Evolutionary conservation across 2,888 invertebrate genomes (phyloP).

Genomic region (Strigamia maritima): DNA sequence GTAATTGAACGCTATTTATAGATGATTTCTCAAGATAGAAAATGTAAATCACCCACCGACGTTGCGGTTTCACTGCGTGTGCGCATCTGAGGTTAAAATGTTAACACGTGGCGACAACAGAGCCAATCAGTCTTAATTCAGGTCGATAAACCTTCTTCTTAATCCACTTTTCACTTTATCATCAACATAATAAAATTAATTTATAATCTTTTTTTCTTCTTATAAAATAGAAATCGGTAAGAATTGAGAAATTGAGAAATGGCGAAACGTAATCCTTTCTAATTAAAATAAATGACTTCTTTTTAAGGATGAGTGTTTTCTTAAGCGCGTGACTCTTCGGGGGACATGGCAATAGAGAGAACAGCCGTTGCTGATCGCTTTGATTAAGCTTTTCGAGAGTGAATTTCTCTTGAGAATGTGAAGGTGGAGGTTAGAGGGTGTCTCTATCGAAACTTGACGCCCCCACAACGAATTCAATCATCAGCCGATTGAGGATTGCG

Average conservation of each 20-base stretch:
- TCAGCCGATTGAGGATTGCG: not conserved
- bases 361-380: conserved; percentile 19
- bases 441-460: conserved; percentile 11
- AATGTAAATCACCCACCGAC: not conserved
- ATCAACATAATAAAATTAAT: not conserved
- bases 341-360: conserved; percentile 5
- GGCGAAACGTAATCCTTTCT: not conserved
- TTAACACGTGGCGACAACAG: not conserved
- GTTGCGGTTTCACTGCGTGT: not conserved
- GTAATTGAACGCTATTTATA: not conserved
- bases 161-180: not conserved
- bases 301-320: not conserved
- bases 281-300: conserved; percentile 1
- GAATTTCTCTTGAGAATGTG: conserved; percentile 16
- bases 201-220: not conserved
- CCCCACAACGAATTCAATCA: conserved; percentile 23
- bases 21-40: conserved; percentile 2
- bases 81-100: not conserved
- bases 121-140: not conserved
- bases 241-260: not conserved
- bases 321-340: conserved; percentile 8
- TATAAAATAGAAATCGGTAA: not conserved
- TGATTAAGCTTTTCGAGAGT: not conserved
- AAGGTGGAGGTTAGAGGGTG: conserved; percentile 6
- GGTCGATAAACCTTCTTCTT: not conserved